Conservation (phyloP, 1,140 invertebrate species). For the Argopecten irradians region DNA sequence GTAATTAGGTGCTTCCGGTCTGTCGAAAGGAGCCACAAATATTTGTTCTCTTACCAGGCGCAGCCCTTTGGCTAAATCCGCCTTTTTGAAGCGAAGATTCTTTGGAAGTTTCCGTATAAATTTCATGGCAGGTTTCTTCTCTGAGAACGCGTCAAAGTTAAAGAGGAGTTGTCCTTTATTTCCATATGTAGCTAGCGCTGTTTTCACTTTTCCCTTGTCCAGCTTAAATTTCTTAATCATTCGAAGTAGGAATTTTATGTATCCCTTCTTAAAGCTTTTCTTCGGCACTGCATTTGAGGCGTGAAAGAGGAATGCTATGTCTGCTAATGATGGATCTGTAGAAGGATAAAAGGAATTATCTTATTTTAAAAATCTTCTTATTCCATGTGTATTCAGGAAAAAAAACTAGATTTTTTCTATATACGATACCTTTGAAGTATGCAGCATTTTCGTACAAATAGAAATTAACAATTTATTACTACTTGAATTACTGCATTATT, state of each 20-base stretch:
- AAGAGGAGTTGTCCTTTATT: slow-evolving; percentile 34
- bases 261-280: slow-evolving; percentile 37
- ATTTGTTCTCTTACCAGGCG: not conserved
- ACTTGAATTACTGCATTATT: too few species aligned
- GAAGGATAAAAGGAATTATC: too few species aligned
- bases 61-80: slow-evolving; percentile 36
- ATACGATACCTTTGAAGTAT: too few species aligned
- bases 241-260: slow-evolving; percentile 48
- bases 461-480: too few species aligned
- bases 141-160: slow-evolving; percentile 33
- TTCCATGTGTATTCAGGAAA: too few species aligned
- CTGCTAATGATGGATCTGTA: slow-evolving; percentile 30
- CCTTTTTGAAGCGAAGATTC: slow-evolving; percentile 35
- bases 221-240: slow-evolving; percentile 48
- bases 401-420: too few species aligned
- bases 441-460: too few species aligned
- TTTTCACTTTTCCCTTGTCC: slow-evolving; percentile 43
- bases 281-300: slow-evolving; percentile 37
- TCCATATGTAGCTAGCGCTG: slow-evolving; percentile 46
- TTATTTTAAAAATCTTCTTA: too few species aligned
- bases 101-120: slow-evolving; percentile 46
- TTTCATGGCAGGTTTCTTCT: slow-evolving; percentile 39
- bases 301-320: slow-evolving; percentile 49
- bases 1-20: slow-evolving; percentile 49
- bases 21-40: slow-evolving; percentile 30